Conservation (phyloP, 1,140 invertebrate genomes). For the Pantala flavescens region DNA sequence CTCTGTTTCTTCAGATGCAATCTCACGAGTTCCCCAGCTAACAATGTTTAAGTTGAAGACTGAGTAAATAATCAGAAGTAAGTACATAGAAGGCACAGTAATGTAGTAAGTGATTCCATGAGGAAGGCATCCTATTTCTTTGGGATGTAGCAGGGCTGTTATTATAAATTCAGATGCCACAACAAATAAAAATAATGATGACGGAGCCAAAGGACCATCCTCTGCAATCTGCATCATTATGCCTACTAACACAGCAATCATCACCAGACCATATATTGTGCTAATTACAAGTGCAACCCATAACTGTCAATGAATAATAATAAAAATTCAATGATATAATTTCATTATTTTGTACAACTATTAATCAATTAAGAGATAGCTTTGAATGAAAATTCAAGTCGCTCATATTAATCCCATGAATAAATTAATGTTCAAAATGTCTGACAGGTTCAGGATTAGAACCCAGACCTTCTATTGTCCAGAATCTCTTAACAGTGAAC, state of each 20-base stretch:
- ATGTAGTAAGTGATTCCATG: slow-evolving; percentile 79
- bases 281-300: slow-evolving; percentile 62
- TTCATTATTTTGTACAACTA: no score
- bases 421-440: no score
- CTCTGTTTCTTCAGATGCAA: slow-evolving; percentile 31
- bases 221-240: slow-evolving; percentile 67
- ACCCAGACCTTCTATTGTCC: no score
- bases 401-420: no score
- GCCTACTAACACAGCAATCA: slow-evolving; percentile 87
- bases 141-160: slow-evolving; percentile 70
- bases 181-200: slow-evolving; percentile 62
- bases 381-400: no score
- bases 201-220: slow-evolving; percentile 67
- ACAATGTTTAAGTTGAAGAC: slow-evolving; percentile 84
- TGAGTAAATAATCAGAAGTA: slow-evolving; percentile 83
- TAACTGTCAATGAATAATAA: slow-evolving; percentile 34
- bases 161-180: slow-evolving; percentile 51
- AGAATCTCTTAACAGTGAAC: no score
- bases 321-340: no score
- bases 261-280: slow-evolving; percentile 72
- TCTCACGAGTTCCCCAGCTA: slow-evolving; percentile 83
- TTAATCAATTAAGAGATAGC: no score
- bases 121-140: slow-evolving; percentile 60
- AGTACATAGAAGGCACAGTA: slow-evolving; percentile 87
- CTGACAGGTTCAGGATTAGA: no score